Conservation (phyloP, 2,888 invertebrate genomes). For the Drosophila picticornis region DNA sequence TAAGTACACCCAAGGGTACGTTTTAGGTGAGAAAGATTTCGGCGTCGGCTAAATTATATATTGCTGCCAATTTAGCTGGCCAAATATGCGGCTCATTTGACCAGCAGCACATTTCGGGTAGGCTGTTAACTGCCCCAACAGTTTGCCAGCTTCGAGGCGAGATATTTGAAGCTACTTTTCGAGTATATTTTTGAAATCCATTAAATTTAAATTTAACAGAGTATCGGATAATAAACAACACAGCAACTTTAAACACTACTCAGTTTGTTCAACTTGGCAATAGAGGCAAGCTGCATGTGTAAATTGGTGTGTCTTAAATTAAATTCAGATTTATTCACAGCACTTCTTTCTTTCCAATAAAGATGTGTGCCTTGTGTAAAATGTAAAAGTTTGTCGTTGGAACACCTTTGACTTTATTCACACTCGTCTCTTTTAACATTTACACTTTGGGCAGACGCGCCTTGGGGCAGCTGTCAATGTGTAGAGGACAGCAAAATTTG, state of each 20-base stretch:
- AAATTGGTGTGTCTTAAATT: background rate
- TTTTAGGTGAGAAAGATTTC: slow-evolving; percentile 54
- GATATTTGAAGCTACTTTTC: background rate
- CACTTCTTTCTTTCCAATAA: background rate
- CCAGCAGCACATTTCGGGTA: background rate
- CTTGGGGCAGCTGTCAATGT: slow-evolving; percentile 40
- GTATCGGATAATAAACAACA: background rate
- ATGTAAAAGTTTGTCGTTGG: background rate
- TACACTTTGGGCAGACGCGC: slow-evolving; percentile 16
- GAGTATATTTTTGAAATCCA: slow-evolving; percentile 2
- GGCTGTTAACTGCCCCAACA: background rate
- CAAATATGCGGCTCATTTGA: slow-evolving; percentile 32
- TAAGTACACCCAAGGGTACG: slow-evolving; percentile 72
- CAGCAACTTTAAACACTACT: background rate
- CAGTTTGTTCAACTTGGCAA: background rate
- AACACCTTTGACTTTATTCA: slow-evolving; percentile 1
- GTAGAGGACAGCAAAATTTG: slow-evolving; percentile 40
- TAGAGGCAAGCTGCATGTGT: background rate
- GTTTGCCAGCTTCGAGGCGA: slow-evolving; percentile 1
- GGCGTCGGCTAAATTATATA: slow-evolving; percentile 38
- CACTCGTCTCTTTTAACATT: slow-evolving; percentile 28
- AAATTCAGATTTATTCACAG: no score
- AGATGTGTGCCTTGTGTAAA: no score
- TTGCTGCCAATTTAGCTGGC: slow-evolving; percentile 55
- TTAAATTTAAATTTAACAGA: slow-evolving; percentile 20